Percentiles rank a stretch among this genome's conserved stretches.
Conservation (phyloP, 1,140 invertebrate species). For the Araneus ventricosus region DNA sequence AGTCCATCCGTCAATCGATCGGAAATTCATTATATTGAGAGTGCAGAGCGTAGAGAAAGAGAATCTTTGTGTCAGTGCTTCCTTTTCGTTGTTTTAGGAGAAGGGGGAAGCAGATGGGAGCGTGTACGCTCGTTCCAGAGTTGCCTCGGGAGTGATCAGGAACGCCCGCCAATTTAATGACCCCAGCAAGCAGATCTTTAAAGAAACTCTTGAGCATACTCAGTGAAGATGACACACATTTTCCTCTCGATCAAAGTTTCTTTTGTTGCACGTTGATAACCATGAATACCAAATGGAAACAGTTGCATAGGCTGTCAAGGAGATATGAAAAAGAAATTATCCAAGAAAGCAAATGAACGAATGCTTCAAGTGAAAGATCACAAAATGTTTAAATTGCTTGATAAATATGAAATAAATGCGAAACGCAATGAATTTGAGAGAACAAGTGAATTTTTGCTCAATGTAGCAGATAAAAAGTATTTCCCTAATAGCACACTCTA, state of each 20-base stretch:
- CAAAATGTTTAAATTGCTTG: too few species aligned
- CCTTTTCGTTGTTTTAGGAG: slow-evolving; percentile 59
- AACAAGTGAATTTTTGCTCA: too few species aligned
- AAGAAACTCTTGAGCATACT: neutral
- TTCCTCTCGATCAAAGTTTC: neutral
- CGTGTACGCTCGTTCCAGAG: neutral
- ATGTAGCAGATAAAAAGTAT: too few species aligned
- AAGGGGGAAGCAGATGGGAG: slow-evolving; percentile 20
- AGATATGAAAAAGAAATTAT: too few species aligned
- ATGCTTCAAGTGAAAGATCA: too few species aligned
- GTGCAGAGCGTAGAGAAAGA: neutral
- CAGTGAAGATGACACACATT: slow-evolving; percentile 1
- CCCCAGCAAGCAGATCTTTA: neutral
- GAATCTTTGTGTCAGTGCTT: neutral
- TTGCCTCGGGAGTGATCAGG: slow-evolving; percentile 23
- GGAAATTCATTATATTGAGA: slow-evolving; percentile 63
- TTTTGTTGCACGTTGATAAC: neutral
- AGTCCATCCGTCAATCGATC: slow-evolving; percentile 47
- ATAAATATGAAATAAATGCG: too few species aligned
- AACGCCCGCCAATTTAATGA: slow-evolving; percentile 23
- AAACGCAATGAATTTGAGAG: too few species aligned
- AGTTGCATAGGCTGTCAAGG: neutral
- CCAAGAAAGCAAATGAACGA: too few species aligned
- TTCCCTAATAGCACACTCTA: too few species aligned
- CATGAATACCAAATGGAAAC: neutral